Percentiles rank a stretch among this genome's conserved stretches.
phyloP scores from a whole-genome alignment of 2,888 invertebrate genomes.

The Epinotia nisella region DNA sequence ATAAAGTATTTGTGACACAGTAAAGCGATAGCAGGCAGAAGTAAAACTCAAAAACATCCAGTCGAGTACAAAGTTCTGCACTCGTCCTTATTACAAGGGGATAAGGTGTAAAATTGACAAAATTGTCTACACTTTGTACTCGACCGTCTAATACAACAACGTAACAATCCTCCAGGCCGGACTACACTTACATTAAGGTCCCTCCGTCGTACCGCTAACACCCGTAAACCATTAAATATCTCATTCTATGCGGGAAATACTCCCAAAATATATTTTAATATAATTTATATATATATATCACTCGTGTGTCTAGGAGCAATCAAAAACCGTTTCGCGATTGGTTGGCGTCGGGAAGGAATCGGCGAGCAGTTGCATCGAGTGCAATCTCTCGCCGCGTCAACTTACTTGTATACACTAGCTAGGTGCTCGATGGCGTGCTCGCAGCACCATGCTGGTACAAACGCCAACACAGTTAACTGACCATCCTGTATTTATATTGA shows the following conservation, averaged over 20 bases:
- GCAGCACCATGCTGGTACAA: too few relatives aligned
- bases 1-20: conserved; percentile 35
- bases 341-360: conserved; percentile 13
- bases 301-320: conserved; percentile 23
- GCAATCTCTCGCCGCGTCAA: neutral
- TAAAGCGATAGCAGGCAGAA: conserved; percentile 30
- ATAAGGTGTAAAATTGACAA: neutral
- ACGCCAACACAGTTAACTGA: too few relatives aligned
- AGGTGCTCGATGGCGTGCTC: neutral
- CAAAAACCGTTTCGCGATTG: conserved; percentile 28
- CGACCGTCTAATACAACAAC: conserved; percentile 7
- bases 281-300: conserved; percentile 34
- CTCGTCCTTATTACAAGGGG: neutral
- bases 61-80: conserved; percentile 1
- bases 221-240: conserved; percentile 30
- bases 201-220: conserved; percentile 40
- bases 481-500: too few relatives aligned
- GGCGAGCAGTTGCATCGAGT: neutral
- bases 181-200: conserved; percentile 42
- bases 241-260: conserved; percentile 35
- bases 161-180: conserved; percentile 32
- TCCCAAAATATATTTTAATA: conserved; percentile 39
- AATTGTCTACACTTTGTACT: neutral
- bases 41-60: neutral
- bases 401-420: neutral